Percentiles rank a stretch among this genome's conserved stretches.
Conservation (phyloP, 2,113 vertebrate genomes). For the Muntiacus muntjak region DNA sequence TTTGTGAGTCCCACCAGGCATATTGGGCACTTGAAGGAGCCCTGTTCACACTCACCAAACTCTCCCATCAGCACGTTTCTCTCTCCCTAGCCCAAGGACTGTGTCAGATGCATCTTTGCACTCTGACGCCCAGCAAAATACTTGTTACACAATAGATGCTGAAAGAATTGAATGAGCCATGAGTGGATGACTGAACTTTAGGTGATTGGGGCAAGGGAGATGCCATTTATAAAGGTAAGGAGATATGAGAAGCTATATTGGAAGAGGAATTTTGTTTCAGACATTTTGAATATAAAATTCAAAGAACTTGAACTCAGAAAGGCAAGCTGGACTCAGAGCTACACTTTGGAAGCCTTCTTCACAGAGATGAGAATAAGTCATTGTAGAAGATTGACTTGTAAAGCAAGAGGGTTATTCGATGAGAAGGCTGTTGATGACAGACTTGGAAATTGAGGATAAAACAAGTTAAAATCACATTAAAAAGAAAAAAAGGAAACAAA, state of each 20-base stretch:
- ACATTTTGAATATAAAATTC: background rate
- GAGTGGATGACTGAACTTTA: background rate
- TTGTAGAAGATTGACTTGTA: background rate
- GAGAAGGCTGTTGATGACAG: background rate
- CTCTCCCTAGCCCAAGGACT: background rate
- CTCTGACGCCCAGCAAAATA: background rate
- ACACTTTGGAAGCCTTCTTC: background rate
- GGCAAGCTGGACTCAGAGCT: background rate
- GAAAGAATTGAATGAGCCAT: background rate
- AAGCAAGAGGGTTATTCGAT: background rate
- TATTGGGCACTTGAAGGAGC: background rate
- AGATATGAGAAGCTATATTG: background rate
- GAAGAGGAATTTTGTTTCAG: background rate
- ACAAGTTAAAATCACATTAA: background rate
- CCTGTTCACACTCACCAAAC: background rate
- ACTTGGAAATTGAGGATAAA: background rate
- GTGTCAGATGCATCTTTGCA: background rate
- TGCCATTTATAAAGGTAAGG: background rate
- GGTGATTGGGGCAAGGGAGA: background rate
- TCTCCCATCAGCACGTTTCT: background rate
- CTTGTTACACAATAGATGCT: background rate
- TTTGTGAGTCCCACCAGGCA: background rate
- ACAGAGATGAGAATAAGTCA: background rate
- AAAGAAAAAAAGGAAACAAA: background rate
- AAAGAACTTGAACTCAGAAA: background rate